Evolutionary conservation across 23 tunicate genomes (phyloP).

Genomic region (Styela plicata): DNA sequence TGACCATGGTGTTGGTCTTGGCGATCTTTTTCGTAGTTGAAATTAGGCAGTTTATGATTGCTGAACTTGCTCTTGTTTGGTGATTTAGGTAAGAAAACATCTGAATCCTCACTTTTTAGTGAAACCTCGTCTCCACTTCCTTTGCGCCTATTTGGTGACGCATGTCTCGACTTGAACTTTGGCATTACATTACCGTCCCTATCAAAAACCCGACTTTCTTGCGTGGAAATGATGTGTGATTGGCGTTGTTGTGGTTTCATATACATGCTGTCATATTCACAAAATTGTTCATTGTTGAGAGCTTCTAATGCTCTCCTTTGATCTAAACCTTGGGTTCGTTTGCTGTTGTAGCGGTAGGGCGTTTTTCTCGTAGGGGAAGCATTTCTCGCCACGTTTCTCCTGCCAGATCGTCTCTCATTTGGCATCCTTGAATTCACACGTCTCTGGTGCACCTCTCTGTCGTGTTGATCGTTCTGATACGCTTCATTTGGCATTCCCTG

Average conservation of each 20-base stretch:
- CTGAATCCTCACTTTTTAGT: background rate
- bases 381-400: background rate
- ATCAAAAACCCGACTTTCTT: background rate
- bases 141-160: background rate
- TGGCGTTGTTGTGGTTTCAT: background rate
- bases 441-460: background rate
- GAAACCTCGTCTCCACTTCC: background rate
- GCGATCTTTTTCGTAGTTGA: too few relatives aligned
- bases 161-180: background rate
- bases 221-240: background rate
- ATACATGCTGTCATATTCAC: background rate
- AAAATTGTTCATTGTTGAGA: constrained; percentile 6
- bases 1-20: too few relatives aligned
- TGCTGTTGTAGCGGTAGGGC: background rate
- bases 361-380: background rate
- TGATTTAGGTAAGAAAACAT: background rate
- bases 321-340: background rate
- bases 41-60: background rate
- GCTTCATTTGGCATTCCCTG: background rate
- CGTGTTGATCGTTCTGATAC: background rate
- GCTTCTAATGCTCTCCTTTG: constrained; percentile 2
- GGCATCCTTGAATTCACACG: background rate
- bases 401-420: background rate
- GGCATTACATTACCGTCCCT: background rate
- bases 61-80: background rate